phyloP scores from a whole-genome alignment of 2,113 vertebrate species.

The Muntiacus reevesi region DNA sequence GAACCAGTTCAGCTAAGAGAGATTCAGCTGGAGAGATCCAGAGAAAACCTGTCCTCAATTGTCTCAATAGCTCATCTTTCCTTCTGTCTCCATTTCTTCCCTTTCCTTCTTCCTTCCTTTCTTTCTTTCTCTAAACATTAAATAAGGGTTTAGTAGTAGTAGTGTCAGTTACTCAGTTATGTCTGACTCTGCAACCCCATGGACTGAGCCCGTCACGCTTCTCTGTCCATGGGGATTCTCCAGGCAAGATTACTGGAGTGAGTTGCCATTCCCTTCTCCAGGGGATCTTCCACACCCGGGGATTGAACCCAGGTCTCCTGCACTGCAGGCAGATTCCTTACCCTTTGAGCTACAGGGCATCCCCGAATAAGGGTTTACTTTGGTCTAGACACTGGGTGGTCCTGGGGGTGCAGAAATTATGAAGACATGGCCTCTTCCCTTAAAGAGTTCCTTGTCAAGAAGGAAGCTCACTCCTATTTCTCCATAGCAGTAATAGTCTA shows the following conservation, averaged over 20 bases:
- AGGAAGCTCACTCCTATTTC: not conserved
- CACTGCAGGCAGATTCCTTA: not conserved
- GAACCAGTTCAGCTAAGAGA: not conserved
- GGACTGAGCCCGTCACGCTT: rapidly evolving
- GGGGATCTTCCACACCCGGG: not conserved
- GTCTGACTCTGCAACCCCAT: not conserved
- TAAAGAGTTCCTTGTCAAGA: not conserved
- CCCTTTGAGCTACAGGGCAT: not conserved
- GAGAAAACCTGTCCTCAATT: not conserved
- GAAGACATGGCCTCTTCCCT: not conserved
- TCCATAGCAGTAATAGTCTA: not conserved
- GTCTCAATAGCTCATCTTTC: not conserved
- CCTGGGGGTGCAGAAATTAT: not conserved
- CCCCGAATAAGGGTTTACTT: not conserved
- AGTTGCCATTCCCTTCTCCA: not conserved
- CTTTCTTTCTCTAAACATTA: not conserved
- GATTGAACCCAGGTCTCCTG: not conserved
- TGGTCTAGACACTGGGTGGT: not conserved
- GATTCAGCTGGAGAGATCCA: not conserved
- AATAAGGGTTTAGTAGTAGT: not conserved
- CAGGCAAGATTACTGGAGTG: not conserved
- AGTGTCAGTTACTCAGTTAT: not conserved
- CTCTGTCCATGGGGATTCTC: not conserved
- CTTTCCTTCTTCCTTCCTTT: not conserved
- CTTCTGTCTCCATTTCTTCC: not conserved